These are phyloP conservation scores for Rhorus exstirpatorius DNA, from an alignment of 2,888 invertebrate species.

Conservation along the genomic window DNA sequence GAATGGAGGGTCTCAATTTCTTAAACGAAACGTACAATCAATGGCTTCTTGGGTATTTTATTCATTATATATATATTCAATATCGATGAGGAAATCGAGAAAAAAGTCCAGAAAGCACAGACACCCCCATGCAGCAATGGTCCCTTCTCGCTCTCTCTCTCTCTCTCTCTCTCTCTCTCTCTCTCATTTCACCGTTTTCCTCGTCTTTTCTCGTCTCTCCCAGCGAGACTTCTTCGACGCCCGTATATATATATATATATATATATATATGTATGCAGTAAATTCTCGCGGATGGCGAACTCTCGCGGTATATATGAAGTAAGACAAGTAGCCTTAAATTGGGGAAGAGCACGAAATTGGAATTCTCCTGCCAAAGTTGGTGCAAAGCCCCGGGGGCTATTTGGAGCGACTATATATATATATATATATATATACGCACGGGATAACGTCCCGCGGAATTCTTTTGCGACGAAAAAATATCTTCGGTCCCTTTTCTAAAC, in stretches of 20 bases:
- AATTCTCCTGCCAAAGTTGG: constrained; percentile 82
- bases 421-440: constrained; percentile 36
- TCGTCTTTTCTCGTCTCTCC: constrained; percentile 38
- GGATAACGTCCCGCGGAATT: constrained; percentile 42
- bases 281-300: not conserved
- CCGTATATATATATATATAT: constrained; percentile 19
- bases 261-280: constrained; percentile 11
- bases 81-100: constrained; percentile 16
- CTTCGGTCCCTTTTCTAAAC: constrained; percentile 31
- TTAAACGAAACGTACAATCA: constrained; percentile 71
- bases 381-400: constrained; percentile 71
- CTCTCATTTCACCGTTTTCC: constrained; percentile 40
- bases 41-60: constrained; percentile 51
- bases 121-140: not conserved
- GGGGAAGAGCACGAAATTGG: constrained; percentile 83
- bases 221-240: not conserved
- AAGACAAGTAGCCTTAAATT: constrained; percentile 83
- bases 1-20: constrained; percentile 52
- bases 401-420: constrained; percentile 55
- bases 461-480: constrained; percentile 50
- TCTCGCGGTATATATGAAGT: constrained; percentile 56
- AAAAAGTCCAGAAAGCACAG: constrained; percentile 41
- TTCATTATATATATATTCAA: constrained; percentile 7
- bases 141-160: too few relatives aligned
- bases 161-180: constrained; percentile 14